These are phyloP conservation scores for Dendropsophus ebraccatus DNA, from an alignment of 2,113 vertebrate species.

Conservation along the genomic window DNA sequence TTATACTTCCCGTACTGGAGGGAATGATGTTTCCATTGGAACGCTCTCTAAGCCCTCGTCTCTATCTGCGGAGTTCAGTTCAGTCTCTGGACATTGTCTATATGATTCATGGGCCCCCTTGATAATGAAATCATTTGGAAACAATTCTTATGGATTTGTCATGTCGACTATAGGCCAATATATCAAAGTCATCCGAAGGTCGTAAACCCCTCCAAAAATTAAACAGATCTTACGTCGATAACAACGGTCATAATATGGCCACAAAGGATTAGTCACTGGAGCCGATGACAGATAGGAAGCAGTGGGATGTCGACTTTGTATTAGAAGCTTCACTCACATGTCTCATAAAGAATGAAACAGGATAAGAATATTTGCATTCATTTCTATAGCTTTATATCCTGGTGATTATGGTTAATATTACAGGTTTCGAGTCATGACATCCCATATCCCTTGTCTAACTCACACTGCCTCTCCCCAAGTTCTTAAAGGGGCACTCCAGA, in stretches of 20 bases:
- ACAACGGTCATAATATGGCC: neutral
- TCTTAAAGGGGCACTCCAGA: no score
- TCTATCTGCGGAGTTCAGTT: neutral
- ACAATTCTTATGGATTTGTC: neutral
- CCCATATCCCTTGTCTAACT: no score
- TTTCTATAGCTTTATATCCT: neutral
- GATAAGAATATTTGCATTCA: neutral
- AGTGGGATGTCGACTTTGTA: neutral
- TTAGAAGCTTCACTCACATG: neutral
- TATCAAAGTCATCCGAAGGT: neutral
- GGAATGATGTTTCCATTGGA: neutral
- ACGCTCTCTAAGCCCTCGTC: neutral
- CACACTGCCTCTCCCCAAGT: no score
- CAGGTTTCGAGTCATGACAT: no score
- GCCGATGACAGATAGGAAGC: constrained; percentile 3
- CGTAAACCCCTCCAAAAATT: neutral
- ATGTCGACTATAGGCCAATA: neutral
- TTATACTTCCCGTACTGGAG: neutral
- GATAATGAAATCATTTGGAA: constrained; percentile 22
- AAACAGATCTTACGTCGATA: neutral
- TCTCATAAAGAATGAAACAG: neutral
- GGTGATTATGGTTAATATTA: neutral
- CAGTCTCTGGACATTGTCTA: neutral
- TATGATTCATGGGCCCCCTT: neutral
- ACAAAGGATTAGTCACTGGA: neutral